Evolutionary conservation across 2,888 invertebrate species (phyloP), one percentile per base, ranked within the genome.

Genomic region (Polietes domitor): DNA sequence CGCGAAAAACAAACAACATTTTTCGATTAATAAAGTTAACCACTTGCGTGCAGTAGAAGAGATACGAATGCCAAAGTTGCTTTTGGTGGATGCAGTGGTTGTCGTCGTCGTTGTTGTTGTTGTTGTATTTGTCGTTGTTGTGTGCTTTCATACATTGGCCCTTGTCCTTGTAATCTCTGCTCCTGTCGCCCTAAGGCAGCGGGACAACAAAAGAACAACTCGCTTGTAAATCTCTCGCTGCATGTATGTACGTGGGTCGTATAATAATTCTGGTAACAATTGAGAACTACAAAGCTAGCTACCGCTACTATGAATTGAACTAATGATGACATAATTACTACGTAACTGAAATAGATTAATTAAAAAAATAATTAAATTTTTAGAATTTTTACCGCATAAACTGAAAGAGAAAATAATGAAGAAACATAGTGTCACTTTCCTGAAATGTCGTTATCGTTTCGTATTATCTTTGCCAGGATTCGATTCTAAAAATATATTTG

Each of bases 11-110:
- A 61, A 75, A 76, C 72, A 75, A 82, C 78, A 72, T 47, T 73
- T 70, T 80, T 74, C 77, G 74, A 79, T 83, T 83, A 77, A 76
- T 79, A 80, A 77, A 80, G 70, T 77, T 80, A 80, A 80, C 77
- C 83, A 74, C 77, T 74, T 68, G 17, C 53, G 83, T 28, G 43
- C 19, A 74, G 55, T 17, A 21, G 61, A 28, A 73, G 80, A 71
- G 83, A 71, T 80, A 80, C 77, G 74, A 47, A 47, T 12, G 41
- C 41, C 41, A 47, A 12, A 47, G 47, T n/a, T 47, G 12, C 47
- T 4, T 47, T 47, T 12, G 47, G 7, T n/a, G 47, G 47, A 47
- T 47, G n/a, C 47, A 47, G n/a, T 47, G 41, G 32, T 9, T 6
- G 9, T n/a, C 32, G 9, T 4, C 47, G 47, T 1, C 47, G 3